Base-by-base conservation (phyloP, 1,140 invertebrate species). In the Cydia fagiglandana region DNA sequence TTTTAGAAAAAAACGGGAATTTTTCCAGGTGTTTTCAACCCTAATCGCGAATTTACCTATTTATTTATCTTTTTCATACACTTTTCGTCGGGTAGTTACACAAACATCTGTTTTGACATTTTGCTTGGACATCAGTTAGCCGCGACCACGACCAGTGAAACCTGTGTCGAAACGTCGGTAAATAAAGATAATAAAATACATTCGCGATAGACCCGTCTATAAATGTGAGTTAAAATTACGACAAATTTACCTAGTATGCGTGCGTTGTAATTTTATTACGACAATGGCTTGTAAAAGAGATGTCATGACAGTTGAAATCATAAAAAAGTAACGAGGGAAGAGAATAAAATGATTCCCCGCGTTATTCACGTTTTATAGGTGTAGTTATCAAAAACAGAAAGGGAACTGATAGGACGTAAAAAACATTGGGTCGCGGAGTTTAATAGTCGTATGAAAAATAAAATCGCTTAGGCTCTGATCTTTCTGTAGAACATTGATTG, bases 401-500 rank as follows among this genome's bases (percentile, higher is more conserved):
- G 66, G 34, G 34, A 70, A 38, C 66, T 41, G 34, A 70, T 70
- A 41, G 66, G 66, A 70, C 66, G 66, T 70, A 70, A 70, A 70
- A 70, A 70, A 38, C 66, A 38, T 70, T 70, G 66, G 66, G 20
- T 78, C 73, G 30, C 45, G 79, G 74, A 84, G 86, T 85, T 86
- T 84, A 87, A 87, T 86, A 84, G 80, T 84, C 80, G 79, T 78
- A 81, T 80, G 81, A 73, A 80, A 86, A 87, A 88, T 84, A 82
- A 86, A 86, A 78, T 74, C 78, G 80, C 78, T 83, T 83, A 87
- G 85, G 80, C 81, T 77, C 76, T 81, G 81, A 86, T 89, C 79
- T 84, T 85, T 86, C 84, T 84, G 84, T 82, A 78, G 79, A 86
- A 84, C 87, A 88, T 90, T 89, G 85, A 90, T 90, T 89, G 87